These are phyloP conservation scores for Andrena praecox DNA, from an alignment of 2,888 invertebrate species.

Conservation along the genomic window DNA sequence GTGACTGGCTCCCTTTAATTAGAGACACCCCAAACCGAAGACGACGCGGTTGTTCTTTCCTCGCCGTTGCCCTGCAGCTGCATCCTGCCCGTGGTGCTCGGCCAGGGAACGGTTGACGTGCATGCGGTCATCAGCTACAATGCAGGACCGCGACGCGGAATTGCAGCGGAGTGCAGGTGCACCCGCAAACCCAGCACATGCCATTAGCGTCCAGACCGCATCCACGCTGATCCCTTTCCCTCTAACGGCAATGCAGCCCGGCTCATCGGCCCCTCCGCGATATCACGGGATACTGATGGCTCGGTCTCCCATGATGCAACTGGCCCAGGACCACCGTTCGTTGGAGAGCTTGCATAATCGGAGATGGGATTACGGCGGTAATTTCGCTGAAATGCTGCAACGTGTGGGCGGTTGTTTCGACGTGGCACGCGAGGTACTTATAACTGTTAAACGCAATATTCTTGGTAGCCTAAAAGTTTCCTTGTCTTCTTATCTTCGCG, in stretches of 20 bases:
- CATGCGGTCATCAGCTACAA: conserved; percentile 31
- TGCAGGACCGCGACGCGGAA: conserved; percentile 25
- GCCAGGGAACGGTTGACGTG: conserved; percentile 10
- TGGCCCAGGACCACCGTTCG: conserved; percentile 64
- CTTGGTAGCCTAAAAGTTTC: too few species aligned
- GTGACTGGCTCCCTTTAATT: conserved; percentile 31
- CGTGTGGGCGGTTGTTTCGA: not conserved
- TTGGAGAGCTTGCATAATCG: conserved; percentile 32
- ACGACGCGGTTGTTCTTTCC: conserved; percentile 15
- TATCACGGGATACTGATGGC: conserved; percentile 69
- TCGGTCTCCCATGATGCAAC: conserved; percentile 67
- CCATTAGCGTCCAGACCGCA: conserved; percentile 77
- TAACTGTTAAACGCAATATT: too few species aligned
- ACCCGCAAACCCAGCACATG: conserved; percentile 65
- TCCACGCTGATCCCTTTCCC: conserved; percentile 72
- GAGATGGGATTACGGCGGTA: conserved; percentile 9
- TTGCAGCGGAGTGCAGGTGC: conserved; percentile 55
- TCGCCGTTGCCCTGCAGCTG: conserved; percentile 42
- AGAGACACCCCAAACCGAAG: conserved; percentile 16
- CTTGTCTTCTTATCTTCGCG: too few species aligned
- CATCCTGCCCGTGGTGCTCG: conserved; percentile 43
- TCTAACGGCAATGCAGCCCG: conserved; percentile 54
- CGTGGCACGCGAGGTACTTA: not conserved
- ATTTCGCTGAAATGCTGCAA: not conserved
- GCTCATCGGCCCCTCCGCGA: conserved; percentile 62